Evolutionary conservation across 2,113 vertebrate species (phyloP).

Genomic region (Dicentrarchus labrax): DNA sequence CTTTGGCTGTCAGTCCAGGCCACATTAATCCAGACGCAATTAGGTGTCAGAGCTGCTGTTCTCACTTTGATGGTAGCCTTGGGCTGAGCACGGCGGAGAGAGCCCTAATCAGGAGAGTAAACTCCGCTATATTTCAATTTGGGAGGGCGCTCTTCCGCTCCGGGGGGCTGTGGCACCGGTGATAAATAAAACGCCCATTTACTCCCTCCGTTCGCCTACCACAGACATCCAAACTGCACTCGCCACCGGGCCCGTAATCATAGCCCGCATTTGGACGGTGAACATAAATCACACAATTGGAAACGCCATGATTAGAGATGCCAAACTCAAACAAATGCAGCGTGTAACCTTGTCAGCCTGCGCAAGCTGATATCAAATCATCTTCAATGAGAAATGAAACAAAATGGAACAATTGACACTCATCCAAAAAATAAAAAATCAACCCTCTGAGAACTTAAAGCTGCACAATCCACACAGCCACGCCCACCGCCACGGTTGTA

Average conservation of each 20-base stretch:
- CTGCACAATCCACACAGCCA: not conserved
- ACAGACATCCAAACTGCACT: constrained; percentile 90
- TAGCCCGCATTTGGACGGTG: constrained; percentile 89
- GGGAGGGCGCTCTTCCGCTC: constrained; percentile 97
- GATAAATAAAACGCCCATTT: constrained; percentile 99
- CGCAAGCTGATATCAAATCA: constrained; percentile 57
- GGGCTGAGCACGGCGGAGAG: constrained; percentile 88
- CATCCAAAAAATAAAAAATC: constrained; percentile 30
- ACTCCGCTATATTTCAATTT: constrained; percentile 99
- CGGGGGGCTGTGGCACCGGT: constrained; percentile 94
- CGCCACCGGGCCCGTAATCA: constrained; percentile 93
- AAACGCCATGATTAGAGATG: constrained; percentile 93
- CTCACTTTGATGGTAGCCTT: constrained; percentile 93
- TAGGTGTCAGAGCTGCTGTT: constrained; percentile 93
- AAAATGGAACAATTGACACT: constrained; percentile 71
- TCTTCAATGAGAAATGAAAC: constrained; percentile 70
- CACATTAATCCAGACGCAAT: constrained; percentile 99
- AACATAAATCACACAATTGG: constrained; percentile 95
- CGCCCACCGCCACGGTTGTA: constrained; percentile 26
- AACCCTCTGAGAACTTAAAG: not conserved
- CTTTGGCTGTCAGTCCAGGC: constrained; percentile 88
- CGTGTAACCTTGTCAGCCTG: constrained; percentile 75
- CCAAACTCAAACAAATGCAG: constrained; percentile 82
- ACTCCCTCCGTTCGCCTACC: constrained; percentile 89
- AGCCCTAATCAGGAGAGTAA: constrained; percentile 99